A percentile compares a stretch with the other conserved stretches of the same genome.
phyloP scores from a whole-genome alignment of 2,113 vertebrate genomes.

The Tragulus kanchil region DNA sequence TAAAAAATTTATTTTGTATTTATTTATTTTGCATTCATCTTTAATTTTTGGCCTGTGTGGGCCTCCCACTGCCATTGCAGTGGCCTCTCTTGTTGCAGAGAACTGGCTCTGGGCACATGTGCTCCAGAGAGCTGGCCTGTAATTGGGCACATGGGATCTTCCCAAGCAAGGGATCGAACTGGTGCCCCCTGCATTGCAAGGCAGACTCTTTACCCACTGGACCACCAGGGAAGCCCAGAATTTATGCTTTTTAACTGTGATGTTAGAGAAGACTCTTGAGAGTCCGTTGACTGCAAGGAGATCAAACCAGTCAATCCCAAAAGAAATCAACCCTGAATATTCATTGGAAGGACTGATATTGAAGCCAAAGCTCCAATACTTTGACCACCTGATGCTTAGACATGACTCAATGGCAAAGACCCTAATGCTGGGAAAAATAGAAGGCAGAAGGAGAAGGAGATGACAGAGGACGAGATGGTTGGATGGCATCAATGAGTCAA shows the following conservation, averaged over 20 bases:
- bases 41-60: no score
- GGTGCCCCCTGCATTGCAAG: no score
- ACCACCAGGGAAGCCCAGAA: no score
- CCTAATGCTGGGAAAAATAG: neutral
- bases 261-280: neutral
- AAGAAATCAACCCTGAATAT: neutral
- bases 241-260: neutral
- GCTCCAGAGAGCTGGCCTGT: no score
- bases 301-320: neutral
- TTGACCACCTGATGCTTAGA: neutral
- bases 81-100: no score
- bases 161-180: no score
- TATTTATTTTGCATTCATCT: no score
- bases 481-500: neutral
- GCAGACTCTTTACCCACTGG: no score
- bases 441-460: neutral
- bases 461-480: neutral
- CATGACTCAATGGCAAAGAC: neutral
- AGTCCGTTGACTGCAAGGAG: neutral
- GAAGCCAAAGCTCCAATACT: neutral
- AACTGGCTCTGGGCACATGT: no score
- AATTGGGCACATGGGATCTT: no score
- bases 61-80: no score
- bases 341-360: neutral
- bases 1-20: no score